Evolutionary conservation across 2,888 invertebrate species (phyloP).

Genomic region (Ophioninae sp.): DNA sequence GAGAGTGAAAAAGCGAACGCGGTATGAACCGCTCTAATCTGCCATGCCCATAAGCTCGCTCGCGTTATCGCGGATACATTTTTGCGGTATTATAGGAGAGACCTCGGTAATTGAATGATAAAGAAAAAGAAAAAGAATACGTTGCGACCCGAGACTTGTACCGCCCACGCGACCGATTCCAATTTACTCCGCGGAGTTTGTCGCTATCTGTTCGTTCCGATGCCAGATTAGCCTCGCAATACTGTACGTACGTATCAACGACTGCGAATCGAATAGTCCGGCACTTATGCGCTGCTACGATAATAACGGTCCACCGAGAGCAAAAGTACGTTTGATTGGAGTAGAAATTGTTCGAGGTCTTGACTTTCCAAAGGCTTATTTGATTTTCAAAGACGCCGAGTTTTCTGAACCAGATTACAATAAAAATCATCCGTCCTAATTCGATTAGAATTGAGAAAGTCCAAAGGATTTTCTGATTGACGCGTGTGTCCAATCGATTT

Average conservation of each 20-base stretch:
- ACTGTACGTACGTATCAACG: not conserved
- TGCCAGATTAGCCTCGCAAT: not conserved
- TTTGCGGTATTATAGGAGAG: conserved; percentile 12
- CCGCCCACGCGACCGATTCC: conserved; percentile 46
- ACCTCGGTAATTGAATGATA: not conserved
- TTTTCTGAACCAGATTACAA: not conserved
- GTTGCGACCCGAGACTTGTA: conserved; percentile 37
- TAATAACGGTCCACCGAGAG: conserved; percentile 1
- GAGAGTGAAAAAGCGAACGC: conserved; percentile 1
- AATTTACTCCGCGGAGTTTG: conserved; percentile 43
- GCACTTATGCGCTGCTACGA: not conserved
- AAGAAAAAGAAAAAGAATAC: conserved; percentile 8
- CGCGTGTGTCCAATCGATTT: not conserved
- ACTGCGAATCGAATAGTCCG: not conserved
- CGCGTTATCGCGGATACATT: conserved; percentile 26
- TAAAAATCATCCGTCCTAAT: not conserved
- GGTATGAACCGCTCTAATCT: conserved; percentile 42
- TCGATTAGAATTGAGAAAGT: not conserved
- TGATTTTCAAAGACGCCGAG: not conserved
- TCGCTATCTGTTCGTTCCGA: conserved; percentile 26
- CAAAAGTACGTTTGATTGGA: conserved; percentile 13
- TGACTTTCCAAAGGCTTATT: not conserved
- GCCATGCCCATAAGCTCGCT: conserved; percentile 25
- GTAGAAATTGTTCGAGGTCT: not conserved
- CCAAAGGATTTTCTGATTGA: not conserved